These are phyloP conservation scores for Apteryx mantelli DNA, from an alignment of 2,113 vertebrate genomes.

Conservation along the genomic window DNA sequence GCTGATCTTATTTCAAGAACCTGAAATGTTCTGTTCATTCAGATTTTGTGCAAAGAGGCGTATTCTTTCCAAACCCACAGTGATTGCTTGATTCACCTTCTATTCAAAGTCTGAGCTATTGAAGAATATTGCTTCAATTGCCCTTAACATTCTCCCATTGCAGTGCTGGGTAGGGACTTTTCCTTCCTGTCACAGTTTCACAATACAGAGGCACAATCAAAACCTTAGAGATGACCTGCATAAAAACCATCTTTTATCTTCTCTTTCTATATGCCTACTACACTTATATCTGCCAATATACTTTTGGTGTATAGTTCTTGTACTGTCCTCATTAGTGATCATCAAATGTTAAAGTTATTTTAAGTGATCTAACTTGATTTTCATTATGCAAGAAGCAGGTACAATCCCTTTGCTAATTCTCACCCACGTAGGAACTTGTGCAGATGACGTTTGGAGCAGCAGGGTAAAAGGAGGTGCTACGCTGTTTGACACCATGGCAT, in stretches of 20 bases:
- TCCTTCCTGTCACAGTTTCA: neutral
- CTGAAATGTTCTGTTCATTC: neutral
- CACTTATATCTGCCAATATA: neutral
- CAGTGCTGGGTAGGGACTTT: neutral
- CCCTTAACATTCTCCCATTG: neutral
- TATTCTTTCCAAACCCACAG: neutral
- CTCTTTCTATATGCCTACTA: neutral
- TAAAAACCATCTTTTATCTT: neutral
- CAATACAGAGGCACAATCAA: neutral
- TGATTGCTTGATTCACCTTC: neutral
- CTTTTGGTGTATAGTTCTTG: neutral
- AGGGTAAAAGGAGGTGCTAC: neutral
- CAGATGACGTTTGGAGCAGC: neutral
- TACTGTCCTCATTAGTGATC: neutral
- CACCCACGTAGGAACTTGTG: fast-evolving
- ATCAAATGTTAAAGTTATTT: neutral
- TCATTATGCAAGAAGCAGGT: neutral
- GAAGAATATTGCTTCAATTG: neutral
- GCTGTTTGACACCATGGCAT: fast-evolving
- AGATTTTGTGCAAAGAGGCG: neutral
- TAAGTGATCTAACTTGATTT: neutral
- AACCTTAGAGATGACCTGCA: neutral
- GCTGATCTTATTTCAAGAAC: neutral
- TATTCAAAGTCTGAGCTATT: neutral
- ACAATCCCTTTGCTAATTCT: neutral